phyloP scores from a whole-genome alignment of 2,113 vertebrate species.

The Amazona vittata region DNA sequence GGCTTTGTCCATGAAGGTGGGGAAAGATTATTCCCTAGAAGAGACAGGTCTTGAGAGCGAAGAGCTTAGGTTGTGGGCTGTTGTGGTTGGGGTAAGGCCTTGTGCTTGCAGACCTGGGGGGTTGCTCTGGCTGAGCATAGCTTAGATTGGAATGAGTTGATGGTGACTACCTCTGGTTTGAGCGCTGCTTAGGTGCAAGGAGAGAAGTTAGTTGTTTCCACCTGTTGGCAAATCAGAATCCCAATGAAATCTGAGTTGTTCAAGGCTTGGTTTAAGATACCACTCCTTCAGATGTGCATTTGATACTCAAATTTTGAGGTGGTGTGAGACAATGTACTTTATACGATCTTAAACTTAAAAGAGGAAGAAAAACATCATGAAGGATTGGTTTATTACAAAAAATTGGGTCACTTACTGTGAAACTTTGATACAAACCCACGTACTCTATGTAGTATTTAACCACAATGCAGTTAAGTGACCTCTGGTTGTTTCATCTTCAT shows the following conservation, averaged over 20 bases:
- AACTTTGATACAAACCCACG: slow-evolving; percentile 80
- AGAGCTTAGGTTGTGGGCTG: neutral
- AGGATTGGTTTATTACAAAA: slow-evolving; percentile 89
- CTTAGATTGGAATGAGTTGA: accelerated
- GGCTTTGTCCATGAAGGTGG: slow-evolving; percentile 45
- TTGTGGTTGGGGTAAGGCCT: neutral
- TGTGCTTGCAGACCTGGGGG: slow-evolving; percentile 50
- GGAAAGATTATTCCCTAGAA: neutral
- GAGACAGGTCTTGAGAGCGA: neutral
- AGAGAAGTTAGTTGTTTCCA: neutral
- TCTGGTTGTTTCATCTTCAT: slow-evolving; percentile 95
- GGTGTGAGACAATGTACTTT: neutral
- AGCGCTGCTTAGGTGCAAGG: neutral
- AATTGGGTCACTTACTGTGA: slow-evolving; percentile 96
- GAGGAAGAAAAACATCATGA: slow-evolving; percentile 81
- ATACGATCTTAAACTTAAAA: neutral
- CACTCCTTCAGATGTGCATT: slow-evolving; percentile 93
- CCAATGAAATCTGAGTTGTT: slow-evolving; percentile 83
- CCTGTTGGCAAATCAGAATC: neutral
- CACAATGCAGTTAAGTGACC: slow-evolving; percentile 93
- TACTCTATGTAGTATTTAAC: slow-evolving; percentile 80
- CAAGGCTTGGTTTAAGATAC: slow-evolving; percentile 95
- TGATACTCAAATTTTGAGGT: slow-evolving; percentile 21
- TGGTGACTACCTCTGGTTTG: neutral
- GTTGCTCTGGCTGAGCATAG: neutral